These are phyloP conservation scores for Ecliptopera silaceata DNA, from an alignment of 2,888 invertebrate species.

Conservation along the genomic window DNA sequence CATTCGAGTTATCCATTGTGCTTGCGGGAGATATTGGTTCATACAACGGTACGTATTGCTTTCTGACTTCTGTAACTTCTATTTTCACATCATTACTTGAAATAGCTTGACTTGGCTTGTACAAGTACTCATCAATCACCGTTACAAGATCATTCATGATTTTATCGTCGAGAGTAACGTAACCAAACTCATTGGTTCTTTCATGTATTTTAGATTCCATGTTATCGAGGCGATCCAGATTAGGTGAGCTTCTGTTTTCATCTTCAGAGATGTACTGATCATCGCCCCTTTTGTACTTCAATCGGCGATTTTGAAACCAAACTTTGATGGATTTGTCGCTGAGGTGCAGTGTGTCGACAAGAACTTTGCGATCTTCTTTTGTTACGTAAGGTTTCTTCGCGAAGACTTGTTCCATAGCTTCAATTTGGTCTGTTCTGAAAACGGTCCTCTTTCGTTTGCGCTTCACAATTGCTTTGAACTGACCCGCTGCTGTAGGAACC, in stretches of 20 bases:
- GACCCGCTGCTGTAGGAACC: constrained; percentile 35
- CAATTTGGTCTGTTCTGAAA: constrained; percentile 88
- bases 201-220: constrained; percentile 52
- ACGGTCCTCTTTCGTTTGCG: constrained; percentile 87
- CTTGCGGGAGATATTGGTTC: constrained; percentile 66
- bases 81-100: constrained; percentile 16
- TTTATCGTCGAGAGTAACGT: constrained; percentile 54
- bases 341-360: constrained; percentile 84
- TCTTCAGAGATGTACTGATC: constrained; percentile 22
- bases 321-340: constrained; percentile 89
- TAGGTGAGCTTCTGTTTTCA: constrained; percentile 24
- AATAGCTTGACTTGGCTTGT: not conserved
- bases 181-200: constrained; percentile 53
- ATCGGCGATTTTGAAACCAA: constrained; percentile 90
- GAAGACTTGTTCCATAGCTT: constrained; percentile 88
- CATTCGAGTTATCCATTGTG: constrained; percentile 35
- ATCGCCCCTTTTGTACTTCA: constrained; percentile 84
- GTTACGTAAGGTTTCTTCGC: constrained; percentile 86
- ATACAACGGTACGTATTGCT: constrained; percentile 41
- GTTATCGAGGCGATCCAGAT: constrained; percentile 41
- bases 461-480: constrained; percentile 45
- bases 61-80: constrained; percentile 19
- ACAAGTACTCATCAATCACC: constrained; percentile 47
- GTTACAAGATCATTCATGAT: constrained; percentile 48
- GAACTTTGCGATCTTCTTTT: constrained; percentile 85